A percentile compares a stretch with the other conserved stretches of the same genome.
These are phyloP conservation scores for Noctua comes DNA, from an alignment of 2,888 invertebrate genomes.

Conservation along the genomic window DNA sequence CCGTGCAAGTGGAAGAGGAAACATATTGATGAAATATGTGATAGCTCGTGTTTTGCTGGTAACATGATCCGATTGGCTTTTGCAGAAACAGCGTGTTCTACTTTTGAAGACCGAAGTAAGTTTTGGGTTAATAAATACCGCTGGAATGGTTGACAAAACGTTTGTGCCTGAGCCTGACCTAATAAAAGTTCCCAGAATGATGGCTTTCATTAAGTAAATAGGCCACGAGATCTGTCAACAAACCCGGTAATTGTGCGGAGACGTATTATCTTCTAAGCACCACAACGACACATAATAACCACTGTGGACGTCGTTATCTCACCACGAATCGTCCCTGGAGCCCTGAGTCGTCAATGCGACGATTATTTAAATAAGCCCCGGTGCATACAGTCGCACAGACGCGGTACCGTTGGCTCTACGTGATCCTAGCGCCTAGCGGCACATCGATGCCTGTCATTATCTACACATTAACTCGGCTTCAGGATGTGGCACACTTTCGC, in stretches of 20 bases:
- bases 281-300: constrained; percentile 62
- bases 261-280: constrained; percentile 60
- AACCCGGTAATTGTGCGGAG: constrained; percentile 45
- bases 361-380: constrained; percentile 85
- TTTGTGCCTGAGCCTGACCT: constrained; percentile 35
- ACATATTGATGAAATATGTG: constrained; percentile 60
- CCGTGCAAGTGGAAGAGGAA: constrained; percentile 66
- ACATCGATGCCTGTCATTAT: constrained; percentile 79
- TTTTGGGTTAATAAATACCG: constrained; percentile 6
- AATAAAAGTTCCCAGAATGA: constrained; percentile 42
- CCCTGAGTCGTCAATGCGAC: constrained; percentile 73
- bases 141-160: constrained; percentile 6
- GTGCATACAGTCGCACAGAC: constrained; percentile 73
- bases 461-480: constrained; percentile 80
- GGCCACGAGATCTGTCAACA: constrained; percentile 56
- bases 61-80: constrained; percentile 42
- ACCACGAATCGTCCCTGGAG: constrained; percentile 73
- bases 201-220: constrained; percentile 56
- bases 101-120: constrained; percentile 9
- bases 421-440: constrained; percentile 84
- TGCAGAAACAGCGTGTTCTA: constrained; percentile 28
- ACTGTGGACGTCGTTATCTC: constrained; percentile 70
- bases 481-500: constrained; percentile 85
- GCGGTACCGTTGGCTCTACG: constrained; percentile 85
- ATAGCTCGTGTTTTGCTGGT: constrained; percentile 47